Evolutionary conservation across 2,113 vertebrate genomes (phyloP), one percentile per base, ranked within the genome.

Genomic region (Tenebrosternarchus preto): DNA sequence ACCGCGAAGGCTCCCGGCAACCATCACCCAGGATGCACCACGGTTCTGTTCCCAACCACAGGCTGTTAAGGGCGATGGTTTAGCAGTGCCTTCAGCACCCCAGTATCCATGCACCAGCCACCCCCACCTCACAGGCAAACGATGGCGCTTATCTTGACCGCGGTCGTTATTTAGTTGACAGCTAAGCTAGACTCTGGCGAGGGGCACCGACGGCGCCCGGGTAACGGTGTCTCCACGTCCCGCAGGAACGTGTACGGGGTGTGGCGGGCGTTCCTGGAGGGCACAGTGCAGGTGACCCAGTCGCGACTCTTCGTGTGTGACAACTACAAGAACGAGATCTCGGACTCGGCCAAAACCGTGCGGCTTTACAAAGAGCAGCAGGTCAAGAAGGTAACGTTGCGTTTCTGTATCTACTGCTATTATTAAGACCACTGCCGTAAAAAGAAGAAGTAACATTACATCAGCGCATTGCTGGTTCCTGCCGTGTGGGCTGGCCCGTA

Each of bases 301-400:
- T 97, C 96, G 67, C 94, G 96, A 70, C 96, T 99, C 87, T 98
- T 95, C 57, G 95, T 97, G 86, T 98, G 95, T 36, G 97, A 99
- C 83, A 98, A 98, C 91, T 99, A 98, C 88, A 98, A 95, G 89
- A 96, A 94, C 79, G 92, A 98, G 78, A 95, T 99, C 88, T 96
- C 95, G 0, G 97, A 99, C 55, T 96, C 96, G 0, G 96, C 97
- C 78, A 96, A 97, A 89, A 95, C 94, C 5, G 93, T 99, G n/a
- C 90, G 95, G 89, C 92, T 96, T 84, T 97, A 96, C 88, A 99
- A 99, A 90, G 97, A 99, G 55, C 97, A 98, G 89, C 97, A 99
- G 73, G 91, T 99, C 76, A 98, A 96, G 86, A 96, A 96, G 96
- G 97, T 97, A 90, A 27, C 16, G 19, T 12, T 4, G 25, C 59